These are phyloP conservation scores for Diarsia dahlii DNA, from an alignment of 2,888 invertebrate genomes.

Conservation along the genomic window DNA sequence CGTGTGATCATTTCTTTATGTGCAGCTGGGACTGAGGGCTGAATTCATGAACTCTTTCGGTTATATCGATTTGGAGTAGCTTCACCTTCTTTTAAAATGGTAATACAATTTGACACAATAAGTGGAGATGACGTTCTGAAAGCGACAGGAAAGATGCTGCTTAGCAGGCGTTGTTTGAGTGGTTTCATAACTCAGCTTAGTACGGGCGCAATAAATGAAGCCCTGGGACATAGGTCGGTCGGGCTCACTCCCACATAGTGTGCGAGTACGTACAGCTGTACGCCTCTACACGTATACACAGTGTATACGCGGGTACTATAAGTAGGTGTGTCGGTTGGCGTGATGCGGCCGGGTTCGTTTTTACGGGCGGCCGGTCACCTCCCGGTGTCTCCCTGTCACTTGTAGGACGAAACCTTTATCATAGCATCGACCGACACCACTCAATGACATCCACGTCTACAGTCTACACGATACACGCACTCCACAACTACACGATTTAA, in stretches of 20 bases:
- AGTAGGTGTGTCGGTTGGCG: slow-evolving; percentile 52
- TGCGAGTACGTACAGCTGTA: slow-evolving; percentile 37
- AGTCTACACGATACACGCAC: slow-evolving; percentile 13
- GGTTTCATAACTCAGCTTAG: slow-evolving; percentile 25
- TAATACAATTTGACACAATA: slow-evolving; percentile 10
- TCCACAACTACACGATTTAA: slow-evolving; percentile 3
- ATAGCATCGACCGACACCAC: slow-evolving; percentile 63
- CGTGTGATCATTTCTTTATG: slow-evolving; percentile 48
- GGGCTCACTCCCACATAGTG: slow-evolving; percentile 56
- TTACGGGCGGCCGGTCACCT: slow-evolving; percentile 68
- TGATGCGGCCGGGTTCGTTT: slow-evolving; percentile 66
- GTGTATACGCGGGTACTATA: slow-evolving; percentile 14
- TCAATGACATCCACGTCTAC: slow-evolving; percentile 56
- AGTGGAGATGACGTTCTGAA: slow-evolving; percentile 5
- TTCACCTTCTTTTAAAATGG: slow-evolving; percentile 1
- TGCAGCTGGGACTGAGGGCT: slow-evolving; percentile 45
- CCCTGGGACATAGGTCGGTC: slow-evolving; percentile 39
- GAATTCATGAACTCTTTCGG: slow-evolving; percentile 8
- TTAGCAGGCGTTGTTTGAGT: slow-evolving; percentile 6
- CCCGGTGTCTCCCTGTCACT: slow-evolving; percentile 66
- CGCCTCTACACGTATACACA: not conserved
- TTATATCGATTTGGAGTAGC: slow-evolving; percentile 18
- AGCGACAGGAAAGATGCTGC: not conserved
- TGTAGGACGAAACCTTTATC: slow-evolving; percentile 67
- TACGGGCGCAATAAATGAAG: slow-evolving; percentile 44